A percentile compares a stretch with the other conserved stretches of the same genome.
Conservation (phyloP, 1,140 invertebrate genomes). For the Melipona quadrifasciata region DNA sequence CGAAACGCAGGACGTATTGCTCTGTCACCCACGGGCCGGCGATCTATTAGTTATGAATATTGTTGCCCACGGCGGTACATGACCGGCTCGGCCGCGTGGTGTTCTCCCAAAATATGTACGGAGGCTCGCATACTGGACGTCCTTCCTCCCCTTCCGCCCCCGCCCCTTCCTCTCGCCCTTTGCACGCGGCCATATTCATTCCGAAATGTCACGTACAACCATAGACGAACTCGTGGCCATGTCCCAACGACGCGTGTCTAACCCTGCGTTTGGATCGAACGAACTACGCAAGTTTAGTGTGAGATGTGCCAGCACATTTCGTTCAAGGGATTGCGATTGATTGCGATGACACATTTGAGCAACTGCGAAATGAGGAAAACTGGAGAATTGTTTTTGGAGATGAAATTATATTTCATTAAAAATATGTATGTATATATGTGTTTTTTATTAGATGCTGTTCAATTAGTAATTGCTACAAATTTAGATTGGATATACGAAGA, state of each 20-base stretch:
- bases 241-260: background rate
- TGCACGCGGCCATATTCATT: slow-evolving; percentile 71
- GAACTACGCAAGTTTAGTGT: no score
- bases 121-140: slow-evolving; percentile 56
- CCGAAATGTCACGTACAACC: slow-evolving; percentile 76
- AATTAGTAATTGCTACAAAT: no score
- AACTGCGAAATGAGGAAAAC: no score
- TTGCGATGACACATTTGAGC: no score
- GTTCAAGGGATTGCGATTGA: no score
- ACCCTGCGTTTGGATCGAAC: no score
- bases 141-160: slow-evolving; percentile 14
- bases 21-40: slow-evolving; percentile 78
- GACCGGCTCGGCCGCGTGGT: slow-evolving; percentile 67
- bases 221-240: slow-evolving; percentile 40
- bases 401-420: no score
- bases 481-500: no score
- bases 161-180: slow-evolving; percentile 1
- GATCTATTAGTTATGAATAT: slow-evolving; percentile 82
- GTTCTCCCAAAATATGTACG: slow-evolving; percentile 78
- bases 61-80: slow-evolving; percentile 80
- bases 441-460: no score
- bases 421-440: no score
- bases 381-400: no score
- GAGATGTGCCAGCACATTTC: no score
- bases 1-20: slow-evolving; percentile 79